Conservation (phyloP, 2,888 invertebrate species). For the Leptinotarsa tumamoca region DNA sequence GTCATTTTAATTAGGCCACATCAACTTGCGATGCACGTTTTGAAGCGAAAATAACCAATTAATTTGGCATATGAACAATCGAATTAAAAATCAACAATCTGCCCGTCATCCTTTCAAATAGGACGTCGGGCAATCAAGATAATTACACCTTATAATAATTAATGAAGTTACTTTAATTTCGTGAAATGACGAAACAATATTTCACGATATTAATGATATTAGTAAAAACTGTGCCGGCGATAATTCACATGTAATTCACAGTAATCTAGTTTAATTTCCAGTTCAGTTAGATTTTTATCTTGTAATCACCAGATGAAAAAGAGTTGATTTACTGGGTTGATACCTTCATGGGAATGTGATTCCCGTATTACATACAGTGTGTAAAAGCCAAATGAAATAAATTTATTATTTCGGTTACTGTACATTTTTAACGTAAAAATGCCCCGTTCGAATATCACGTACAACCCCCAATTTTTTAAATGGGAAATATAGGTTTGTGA, state of each 20-base stretch:
- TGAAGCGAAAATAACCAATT: slow-evolving; percentile 48
- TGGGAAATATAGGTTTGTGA: too few species aligned
- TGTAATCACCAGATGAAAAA: not conserved
- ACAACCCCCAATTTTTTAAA: too few species aligned
- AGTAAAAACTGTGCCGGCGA: slow-evolving; percentile 5
- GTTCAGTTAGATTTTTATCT: slow-evolving; percentile 8
- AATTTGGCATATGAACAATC: slow-evolving; percentile 47
- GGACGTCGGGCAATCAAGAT: slow-evolving; percentile 23
- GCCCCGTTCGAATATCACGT: too few species aligned
- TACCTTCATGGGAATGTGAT: too few species aligned
- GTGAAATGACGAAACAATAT: slow-evolving; percentile 18
- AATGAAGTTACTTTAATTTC: slow-evolving; percentile 18
- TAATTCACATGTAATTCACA: slow-evolving; percentile 6
- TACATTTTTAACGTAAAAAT: too few species aligned
- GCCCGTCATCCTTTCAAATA: slow-evolving; percentile 47
- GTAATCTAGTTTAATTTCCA: slow-evolving; percentile 11
- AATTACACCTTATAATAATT: slow-evolving; percentile 17
- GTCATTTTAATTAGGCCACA: slow-evolving; percentile 35
- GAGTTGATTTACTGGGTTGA: too few species aligned
- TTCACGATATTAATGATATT: slow-evolving; percentile 14
- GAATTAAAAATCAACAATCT: slow-evolving; percentile 43
- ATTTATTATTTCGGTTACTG: too few species aligned
- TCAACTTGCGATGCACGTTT: slow-evolving; percentile 47
- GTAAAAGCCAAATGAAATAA: too few species aligned
- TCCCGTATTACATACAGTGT: too few species aligned